A percentile compares a stretch with the other conserved stretches of the same genome.
These are phyloP conservation scores for Trachelus troglodyta DNA, from an alignment of 2,888 invertebrate genomes.

Conservation along the genomic window DNA sequence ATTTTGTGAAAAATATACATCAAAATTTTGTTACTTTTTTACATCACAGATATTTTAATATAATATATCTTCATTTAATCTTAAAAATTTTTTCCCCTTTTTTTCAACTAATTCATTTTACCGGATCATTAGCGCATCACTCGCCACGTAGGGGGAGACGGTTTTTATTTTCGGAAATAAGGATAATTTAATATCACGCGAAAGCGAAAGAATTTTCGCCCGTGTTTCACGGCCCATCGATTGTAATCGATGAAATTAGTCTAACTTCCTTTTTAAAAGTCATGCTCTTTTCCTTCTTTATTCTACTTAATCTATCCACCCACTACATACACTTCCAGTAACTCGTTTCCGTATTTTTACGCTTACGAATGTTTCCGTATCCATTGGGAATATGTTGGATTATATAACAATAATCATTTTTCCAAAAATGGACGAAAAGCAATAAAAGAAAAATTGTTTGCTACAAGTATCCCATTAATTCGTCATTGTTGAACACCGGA, in stretches of 20 bases:
- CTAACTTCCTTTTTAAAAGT: background rate
- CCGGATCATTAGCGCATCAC: slow-evolving; percentile 50
- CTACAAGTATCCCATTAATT: background rate
- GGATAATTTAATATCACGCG: background rate
- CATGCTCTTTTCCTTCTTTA: background rate
- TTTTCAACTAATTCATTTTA: slow-evolving; percentile 48
- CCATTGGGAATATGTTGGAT: background rate
- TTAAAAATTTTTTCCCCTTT: slow-evolving; percentile 56
- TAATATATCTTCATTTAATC: slow-evolving; percentile 64
- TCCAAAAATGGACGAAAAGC: background rate
- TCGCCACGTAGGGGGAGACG: slow-evolving; percentile 47
- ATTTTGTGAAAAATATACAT: slow-evolving; percentile 67
- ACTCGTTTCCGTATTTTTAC: background rate
- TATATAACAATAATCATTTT: background rate
- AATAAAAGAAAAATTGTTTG: background rate
- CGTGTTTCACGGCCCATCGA: background rate
- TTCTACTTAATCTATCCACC: background rate
- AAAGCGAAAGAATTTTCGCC: background rate
- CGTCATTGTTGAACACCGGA: background rate
- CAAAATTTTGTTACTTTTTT: slow-evolving; percentile 67
- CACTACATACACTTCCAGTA: background rate
- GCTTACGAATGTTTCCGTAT: background rate
- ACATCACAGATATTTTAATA: slow-evolving; percentile 67
- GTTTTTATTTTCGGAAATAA: slow-evolving; percentile 16
- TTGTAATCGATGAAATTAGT: background rate